Percentiles rank a stretch among this genome's conserved stretches.
phyloP scores from a whole-genome alignment of 2,113 vertebrate genomes.

The Carlito syrichta region DNA sequence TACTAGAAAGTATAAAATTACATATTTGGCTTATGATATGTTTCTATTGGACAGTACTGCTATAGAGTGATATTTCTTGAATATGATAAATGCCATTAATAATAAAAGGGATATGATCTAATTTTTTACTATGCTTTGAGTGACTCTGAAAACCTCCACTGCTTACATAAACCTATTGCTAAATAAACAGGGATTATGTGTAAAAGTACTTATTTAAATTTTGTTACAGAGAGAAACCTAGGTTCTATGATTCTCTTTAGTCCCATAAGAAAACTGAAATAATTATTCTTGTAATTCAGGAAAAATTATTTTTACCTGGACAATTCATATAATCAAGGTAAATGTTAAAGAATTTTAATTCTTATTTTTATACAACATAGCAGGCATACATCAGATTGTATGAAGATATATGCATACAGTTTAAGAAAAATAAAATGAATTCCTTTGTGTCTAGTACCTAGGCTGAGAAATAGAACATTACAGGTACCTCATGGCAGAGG shows the following conservation, averaged over 20 bases:
- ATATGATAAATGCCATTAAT: neutral
- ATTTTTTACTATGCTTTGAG: conserved; percentile 8
- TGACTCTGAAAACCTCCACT: conserved; percentile 6
- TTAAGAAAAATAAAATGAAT: conserved; percentile 9
- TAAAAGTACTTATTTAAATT: neutral
- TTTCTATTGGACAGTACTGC: neutral
- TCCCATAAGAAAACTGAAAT: neutral
- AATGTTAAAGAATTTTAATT: neutral
- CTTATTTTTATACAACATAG: neutral
- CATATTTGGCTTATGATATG: neutral
- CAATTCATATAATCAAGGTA: conserved; percentile 27
- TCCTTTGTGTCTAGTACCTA: neutral
- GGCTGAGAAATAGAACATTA: neutral
- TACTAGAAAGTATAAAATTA: conserved; percentile 43
- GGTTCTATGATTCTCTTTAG: neutral
- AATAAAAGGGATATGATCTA: neutral
- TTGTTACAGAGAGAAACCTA: neutral
- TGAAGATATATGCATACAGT: neutral
- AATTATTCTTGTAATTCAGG: conserved; percentile 5
- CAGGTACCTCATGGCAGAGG: neutral
- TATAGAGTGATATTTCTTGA: neutral
- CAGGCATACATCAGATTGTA: neutral
- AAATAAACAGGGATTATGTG: neutral
- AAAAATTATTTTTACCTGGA: conserved; percentile 19
- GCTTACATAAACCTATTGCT: conserved; percentile 1